phyloP scores from a whole-genome alignment of 2,797 vertebrate genomes.

The Cheirogaleus major region DNA sequence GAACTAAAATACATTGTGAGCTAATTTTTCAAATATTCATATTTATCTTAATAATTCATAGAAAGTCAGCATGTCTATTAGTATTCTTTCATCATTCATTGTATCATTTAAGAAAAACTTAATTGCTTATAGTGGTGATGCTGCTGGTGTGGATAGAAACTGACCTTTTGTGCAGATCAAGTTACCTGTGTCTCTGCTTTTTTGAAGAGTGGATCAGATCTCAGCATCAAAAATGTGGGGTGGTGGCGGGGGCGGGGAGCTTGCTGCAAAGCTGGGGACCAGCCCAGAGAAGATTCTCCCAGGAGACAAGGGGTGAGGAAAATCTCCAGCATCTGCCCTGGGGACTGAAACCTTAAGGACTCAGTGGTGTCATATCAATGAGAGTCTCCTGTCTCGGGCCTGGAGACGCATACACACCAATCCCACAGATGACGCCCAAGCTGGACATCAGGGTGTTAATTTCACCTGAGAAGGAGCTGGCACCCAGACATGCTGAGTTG shows the following conservation, averaged over 20 bases:
- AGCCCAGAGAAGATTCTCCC: not conserved
- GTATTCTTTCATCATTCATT: not conserved
- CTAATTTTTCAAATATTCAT: not conserved
- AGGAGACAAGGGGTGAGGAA: rapidly evolving
- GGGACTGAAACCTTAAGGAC: not conserved
- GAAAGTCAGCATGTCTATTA: not conserved
- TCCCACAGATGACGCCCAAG: too few species aligned
- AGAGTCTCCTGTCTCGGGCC: not conserved
- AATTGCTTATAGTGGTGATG: not conserved
- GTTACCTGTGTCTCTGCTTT: not conserved
- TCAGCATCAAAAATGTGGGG: too few species aligned
- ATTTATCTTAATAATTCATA: not conserved
- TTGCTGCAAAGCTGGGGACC: not conserved
- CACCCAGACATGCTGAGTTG: too few species aligned
- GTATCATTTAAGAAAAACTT: not conserved
- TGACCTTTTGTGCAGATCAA: not conserved
- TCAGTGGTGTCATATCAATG: not conserved
- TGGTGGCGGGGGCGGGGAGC: not conserved
- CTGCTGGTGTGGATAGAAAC: not conserved
- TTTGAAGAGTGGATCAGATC: not conserved
- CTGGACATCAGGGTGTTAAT: too few species aligned
- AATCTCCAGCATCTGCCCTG: not conserved
- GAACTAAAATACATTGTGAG: not conserved
- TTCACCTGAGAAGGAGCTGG: too few species aligned
- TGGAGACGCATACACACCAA: too few species aligned